Conservation (phyloP, 2,797 vertebrate genomes). For the Falco concolor region DNA sequence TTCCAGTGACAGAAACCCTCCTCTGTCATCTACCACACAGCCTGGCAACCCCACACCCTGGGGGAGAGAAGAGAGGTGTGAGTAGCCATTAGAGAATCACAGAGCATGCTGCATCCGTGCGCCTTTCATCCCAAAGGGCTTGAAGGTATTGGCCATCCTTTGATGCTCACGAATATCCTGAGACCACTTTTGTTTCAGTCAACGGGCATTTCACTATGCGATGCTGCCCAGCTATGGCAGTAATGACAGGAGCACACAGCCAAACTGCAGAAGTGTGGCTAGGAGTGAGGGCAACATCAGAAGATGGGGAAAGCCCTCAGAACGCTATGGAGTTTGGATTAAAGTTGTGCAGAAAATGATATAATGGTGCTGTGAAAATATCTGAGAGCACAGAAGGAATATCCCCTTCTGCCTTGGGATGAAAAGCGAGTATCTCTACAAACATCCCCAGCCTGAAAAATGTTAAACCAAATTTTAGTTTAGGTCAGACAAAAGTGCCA, state of each 20-base stretch:
- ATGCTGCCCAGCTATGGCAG: not conserved
- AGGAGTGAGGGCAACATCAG: not conserved
- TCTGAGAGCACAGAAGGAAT: not conserved
- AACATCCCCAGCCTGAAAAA: not conserved
- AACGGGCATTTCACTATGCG: accelerated
- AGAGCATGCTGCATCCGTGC: accelerated
- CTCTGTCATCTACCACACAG: not conserved
- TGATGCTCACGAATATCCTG: not conserved
- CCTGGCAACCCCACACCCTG: accelerated
- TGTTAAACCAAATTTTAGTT: not conserved
- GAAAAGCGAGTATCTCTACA: not conserved
- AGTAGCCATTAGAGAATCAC: not conserved
- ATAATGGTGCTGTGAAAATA: not conserved
- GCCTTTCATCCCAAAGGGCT: not conserved
- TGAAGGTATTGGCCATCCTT: not conserved
- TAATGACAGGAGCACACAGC: not conserved
- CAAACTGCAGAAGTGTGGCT: not conserved
- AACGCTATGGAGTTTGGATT: accelerated
- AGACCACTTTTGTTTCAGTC: not conserved
- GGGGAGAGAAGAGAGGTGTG: not conserved
- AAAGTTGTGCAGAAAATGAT: not conserved
- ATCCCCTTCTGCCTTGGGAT: not conserved
- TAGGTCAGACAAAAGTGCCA: not conserved
- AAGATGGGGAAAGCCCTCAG: not conserved
- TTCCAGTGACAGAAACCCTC: not conserved